Evolutionary conservation across 2,888 invertebrate species (phyloP).

Genomic region (Tetheella fluctuosa): DNA sequence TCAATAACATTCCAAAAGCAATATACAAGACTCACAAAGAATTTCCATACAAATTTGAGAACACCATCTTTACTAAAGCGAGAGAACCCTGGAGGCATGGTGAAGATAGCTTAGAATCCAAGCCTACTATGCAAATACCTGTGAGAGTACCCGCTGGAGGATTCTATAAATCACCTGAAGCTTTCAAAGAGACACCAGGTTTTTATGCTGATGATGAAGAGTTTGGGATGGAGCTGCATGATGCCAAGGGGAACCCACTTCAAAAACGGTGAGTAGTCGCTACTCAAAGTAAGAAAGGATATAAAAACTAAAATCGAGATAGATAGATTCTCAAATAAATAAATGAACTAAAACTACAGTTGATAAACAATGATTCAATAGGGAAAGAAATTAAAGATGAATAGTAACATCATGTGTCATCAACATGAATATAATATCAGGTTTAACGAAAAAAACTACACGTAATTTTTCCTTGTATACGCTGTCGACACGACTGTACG

Average conservation of each 20-base stretch:
- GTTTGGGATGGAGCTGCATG: constrained; percentile 49
- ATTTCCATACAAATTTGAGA: constrained; percentile 66
- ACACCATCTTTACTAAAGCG: constrained; percentile 42
- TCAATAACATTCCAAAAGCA: constrained; percentile 48
- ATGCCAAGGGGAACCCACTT: constrained; percentile 47
- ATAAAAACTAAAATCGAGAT: too few species aligned
- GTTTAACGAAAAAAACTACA: neutral
- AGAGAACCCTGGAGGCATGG: constrained; percentile 48
- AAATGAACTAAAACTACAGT: too few species aligned
- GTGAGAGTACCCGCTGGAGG: constrained; percentile 67
- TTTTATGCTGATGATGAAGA: constrained; percentile 43
- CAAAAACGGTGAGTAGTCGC: constrained; percentile 57
- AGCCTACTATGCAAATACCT: constrained; percentile 60
- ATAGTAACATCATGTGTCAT: too few species aligned
- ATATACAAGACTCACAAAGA: constrained; percentile 42
- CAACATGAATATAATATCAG: too few species aligned
- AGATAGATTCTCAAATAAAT: neutral
- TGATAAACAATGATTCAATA: too few species aligned
- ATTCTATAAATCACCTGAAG: constrained; percentile 60
- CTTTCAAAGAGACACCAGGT: constrained; percentile 60
- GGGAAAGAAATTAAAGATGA: too few species aligned
- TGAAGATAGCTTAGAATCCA: constrained; percentile 52
- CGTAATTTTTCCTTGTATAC: neutral
- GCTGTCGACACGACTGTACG: neutral
- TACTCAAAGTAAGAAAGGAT: too few species aligned